Conservation (phyloP, 2,888 invertebrate genomes). For the Epistrophe eligans region DNA sequence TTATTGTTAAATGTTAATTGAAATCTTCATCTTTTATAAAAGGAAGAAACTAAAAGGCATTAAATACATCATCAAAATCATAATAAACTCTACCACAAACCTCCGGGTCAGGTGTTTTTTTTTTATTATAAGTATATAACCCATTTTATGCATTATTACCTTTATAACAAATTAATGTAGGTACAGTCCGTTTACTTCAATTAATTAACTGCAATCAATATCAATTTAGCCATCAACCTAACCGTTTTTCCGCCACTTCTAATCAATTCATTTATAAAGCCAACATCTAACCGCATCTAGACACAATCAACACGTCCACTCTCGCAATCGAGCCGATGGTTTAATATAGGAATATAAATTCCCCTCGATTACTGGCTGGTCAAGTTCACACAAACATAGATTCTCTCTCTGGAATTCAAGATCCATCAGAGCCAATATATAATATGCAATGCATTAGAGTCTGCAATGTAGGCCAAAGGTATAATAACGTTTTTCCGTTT, state of each 20-base stretch:
- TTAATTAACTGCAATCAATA: slow-evolving; percentile 73
- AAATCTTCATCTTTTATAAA: too few species aligned
- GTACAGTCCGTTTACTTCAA: slow-evolving; percentile 61
- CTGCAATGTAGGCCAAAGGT: slow-evolving; percentile 72
- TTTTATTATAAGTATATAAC: slow-evolving; percentile 4
- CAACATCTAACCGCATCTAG: slow-evolving; percentile 68
- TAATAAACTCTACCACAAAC: neutral
- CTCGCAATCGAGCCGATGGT: slow-evolving; percentile 8
- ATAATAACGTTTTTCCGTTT: slow-evolving; percentile 73
- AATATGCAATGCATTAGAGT: slow-evolving; percentile 29
- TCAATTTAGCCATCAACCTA: slow-evolving; percentile 67
- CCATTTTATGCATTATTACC: slow-evolving; percentile 44
- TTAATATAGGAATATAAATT: slow-evolving; percentile 40
- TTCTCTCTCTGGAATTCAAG: slow-evolving; percentile 49
- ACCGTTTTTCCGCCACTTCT: slow-evolving; percentile 73
- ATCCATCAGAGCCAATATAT: slow-evolving; percentile 32
- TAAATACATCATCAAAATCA: neutral
- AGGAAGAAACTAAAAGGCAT: neutral
- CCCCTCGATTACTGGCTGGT: slow-evolving; percentile 59
- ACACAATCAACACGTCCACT: slow-evolving; percentile 42
- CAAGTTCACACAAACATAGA: slow-evolving; percentile 71
- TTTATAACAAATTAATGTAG: slow-evolving; percentile 3
- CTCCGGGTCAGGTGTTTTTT: slow-evolving; percentile 3
- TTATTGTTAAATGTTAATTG: too few species aligned
- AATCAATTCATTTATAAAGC: slow-evolving; percentile 72